phyloP scores from a whole-genome alignment of 2,888 invertebrate genomes.

The Ectemnius cavifrons region DNA sequence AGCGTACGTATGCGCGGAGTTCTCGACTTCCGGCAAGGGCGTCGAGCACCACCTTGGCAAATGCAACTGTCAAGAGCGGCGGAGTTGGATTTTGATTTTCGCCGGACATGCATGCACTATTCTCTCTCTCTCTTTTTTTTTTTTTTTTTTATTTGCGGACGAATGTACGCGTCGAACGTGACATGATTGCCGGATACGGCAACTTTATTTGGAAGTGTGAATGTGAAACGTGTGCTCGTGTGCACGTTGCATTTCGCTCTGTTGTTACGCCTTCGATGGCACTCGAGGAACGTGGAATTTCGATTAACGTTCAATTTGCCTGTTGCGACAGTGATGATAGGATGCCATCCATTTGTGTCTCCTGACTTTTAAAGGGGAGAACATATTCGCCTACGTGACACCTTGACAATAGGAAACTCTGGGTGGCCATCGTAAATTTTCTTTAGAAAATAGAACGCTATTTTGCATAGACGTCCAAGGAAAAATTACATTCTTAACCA shows the following conservation, averaged over 20 bases:
- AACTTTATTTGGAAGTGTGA: neutral
- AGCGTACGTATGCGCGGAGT: neutral
- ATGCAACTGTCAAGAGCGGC: neutral
- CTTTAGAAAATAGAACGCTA: too few species aligned
- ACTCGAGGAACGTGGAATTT: slow-evolving; percentile 1
- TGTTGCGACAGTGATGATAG: too few species aligned
- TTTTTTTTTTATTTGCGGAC: neutral
- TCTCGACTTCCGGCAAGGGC: neutral
- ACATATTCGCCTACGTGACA: too few species aligned
- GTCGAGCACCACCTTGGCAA: neutral
- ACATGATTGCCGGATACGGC: neutral
- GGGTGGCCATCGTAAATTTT: too few species aligned
- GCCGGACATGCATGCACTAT: neutral
- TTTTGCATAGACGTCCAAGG: too few species aligned
- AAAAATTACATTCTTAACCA: too few species aligned
- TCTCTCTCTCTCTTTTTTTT: too few species aligned
- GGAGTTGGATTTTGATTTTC: neutral
- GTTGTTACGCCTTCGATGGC: neutral
- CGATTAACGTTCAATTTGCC: neutral
- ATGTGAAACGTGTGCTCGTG: neutral
- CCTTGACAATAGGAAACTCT: too few species aligned
- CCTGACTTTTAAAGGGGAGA: too few species aligned
- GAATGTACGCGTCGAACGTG: neutral
- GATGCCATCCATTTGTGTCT: too few species aligned
- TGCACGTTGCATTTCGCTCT: too few species aligned